Base-by-base conservation (phyloP, 1,140 invertebrate species). In the Solen grandis region DNA sequence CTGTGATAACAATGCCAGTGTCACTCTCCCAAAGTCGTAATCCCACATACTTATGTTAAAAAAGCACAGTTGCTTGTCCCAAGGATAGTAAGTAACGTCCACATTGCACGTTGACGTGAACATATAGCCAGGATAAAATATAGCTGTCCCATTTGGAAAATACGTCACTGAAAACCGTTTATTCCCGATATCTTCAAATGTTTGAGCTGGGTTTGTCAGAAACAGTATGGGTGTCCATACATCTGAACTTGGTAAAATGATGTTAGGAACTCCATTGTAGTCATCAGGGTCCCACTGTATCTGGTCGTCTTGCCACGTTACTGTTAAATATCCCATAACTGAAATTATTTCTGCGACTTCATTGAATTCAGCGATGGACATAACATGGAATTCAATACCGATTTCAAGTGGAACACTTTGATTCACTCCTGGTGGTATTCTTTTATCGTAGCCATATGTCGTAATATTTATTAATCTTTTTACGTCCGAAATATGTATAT, bases 281-380 rank as follows among this genome's bases (percentile, higher is more conserved):
- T 10, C 31, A 0, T 16, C 8, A 3, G 74, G 74, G 35, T 76
- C 41, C 74, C 74, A 76, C 35, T 27, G 22, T 38, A 76, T 52
- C 16, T 52, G 54, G 0, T 5, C 62, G 19, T 76, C 74, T 16
- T 55, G 46, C 74, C 74, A 76, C 5, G 16, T 66, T n/a, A 76
- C 16, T 1, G 5, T 13, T 3, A 76, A 55, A 0, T 25, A 31
- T 0, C 52, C 74, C 0, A 76, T 33, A 5, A 76, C 25, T 27
- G 31, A 52, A 33, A 76, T 38, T 57, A 35, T 66, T 27, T 36
- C 74, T 22, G 50, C 19, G 5, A 76, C 74, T 57, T 66, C 62
- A 52, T 76, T 52, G 33, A 76, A 76, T 5, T 76, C 62, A n/a
- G n/a, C n/a, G n/a, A n/a, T n/a, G n/a, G n/a, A n/a, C n/a, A n/a